Conservation (phyloP, 2,888 invertebrate species). For the Piscicola geometra region DNA sequence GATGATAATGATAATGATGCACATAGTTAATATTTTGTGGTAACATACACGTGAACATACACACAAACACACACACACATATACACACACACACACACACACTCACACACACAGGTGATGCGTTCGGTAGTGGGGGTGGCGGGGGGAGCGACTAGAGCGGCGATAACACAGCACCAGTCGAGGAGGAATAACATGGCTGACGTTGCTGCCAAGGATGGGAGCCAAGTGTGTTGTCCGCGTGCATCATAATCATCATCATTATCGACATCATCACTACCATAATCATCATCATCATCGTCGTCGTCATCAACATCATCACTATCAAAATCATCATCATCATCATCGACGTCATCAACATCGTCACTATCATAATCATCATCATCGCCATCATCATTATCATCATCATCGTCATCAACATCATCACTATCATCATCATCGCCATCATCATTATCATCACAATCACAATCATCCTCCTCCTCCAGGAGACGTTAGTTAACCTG, state of each 20-base stretch:
- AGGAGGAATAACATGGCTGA: conserved; percentile 84
- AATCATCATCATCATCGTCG: no score
- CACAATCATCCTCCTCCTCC: conserved; percentile 23
- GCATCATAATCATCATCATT: no score
- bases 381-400: conserved; percentile 15
- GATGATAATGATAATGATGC: no score
- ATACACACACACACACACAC: no score
- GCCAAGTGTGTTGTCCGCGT: conserved; percentile 63
- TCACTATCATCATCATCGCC: conserved; percentile 17
- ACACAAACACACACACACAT: no score
- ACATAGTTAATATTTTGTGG: no score
- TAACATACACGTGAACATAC: no score
- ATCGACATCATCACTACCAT: no score
- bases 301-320: neutral
- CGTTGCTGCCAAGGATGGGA: conserved; percentile 80
- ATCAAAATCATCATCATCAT: conserved; percentile 26
- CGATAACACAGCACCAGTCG: conserved; percentile 85
- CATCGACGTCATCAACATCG: conserved; percentile 28
- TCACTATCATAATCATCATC: conserved; percentile 29
- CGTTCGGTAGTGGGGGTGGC: conserved; percentile 80
- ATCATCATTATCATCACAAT: conserved; percentile 11
- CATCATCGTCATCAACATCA: conserved; percentile 4
- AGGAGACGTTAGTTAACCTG: conserved; percentile 87
- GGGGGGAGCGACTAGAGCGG: conserved; percentile 78
- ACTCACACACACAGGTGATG: conserved; percentile 56